Base-by-base conservation (phyloP, 2,113 vertebrate species). In the Collichthys lucidus region DNA sequence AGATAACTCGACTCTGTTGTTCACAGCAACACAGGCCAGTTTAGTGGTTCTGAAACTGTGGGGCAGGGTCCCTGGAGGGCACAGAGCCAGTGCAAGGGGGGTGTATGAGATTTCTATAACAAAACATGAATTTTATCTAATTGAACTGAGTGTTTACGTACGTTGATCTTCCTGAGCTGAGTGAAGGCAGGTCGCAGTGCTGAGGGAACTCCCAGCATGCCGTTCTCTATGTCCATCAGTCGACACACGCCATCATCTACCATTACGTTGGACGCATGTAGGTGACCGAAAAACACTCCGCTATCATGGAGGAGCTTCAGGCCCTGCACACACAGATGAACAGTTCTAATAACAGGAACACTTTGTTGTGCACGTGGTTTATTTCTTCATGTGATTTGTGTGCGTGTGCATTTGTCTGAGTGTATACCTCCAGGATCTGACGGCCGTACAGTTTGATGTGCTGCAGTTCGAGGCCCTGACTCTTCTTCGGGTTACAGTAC, bases 401-500 rank as follows among this genome's bases (percentile, higher is more conserved):
- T 60, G 29, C 49, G 53, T 69, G 20, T 61, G 56, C 59, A 22
- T 49, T 56, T 44, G 26, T 16, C 17, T 35, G 47, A 29, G 17
- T 11, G 0, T 50, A 31, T 93, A 99, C 98, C 97, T 99, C 98
- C 90, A 99, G 89, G 89, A 99, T 97, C 94, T 99, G 98, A 42
- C 97, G 94, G 61, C 98, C 98, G 0, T 96, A 99, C 7, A 93
- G 95, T 90, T 96, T 96, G 92, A 99, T 97, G 85, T 97, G 95
- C 46, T 96, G 95, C 65, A 98, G 96, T 86, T 98, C 97, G 55
- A 99, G 96, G 63, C 98, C 97, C 89, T 98, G 97, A 86, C 95
- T 97, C 95, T 99, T 99, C 93, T 97, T 97, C 6, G 97, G 97
- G 90, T 96, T 98, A 82, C 97, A 97, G 84, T 99, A 99, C 89